These are phyloP conservation scores for Paguma larvata DNA, from an alignment of 2,797 vertebrate species.

Conservation along the genomic window DNA sequence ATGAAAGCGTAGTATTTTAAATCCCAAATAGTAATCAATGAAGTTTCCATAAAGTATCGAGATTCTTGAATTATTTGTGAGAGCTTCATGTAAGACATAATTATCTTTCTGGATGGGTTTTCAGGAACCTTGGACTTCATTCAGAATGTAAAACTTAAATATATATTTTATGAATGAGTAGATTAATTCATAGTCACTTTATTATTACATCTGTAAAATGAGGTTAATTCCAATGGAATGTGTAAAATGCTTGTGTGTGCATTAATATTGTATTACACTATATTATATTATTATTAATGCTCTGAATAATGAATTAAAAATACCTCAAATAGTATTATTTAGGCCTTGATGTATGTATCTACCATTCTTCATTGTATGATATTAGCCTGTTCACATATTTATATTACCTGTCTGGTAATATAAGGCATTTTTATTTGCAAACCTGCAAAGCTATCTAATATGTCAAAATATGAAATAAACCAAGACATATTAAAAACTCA, in stretches of 20 bases:
- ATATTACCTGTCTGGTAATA: neutral
- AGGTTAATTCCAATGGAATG: neutral
- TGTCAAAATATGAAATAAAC: slow-evolving; percentile 52
- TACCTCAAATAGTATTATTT: neutral
- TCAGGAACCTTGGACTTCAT: neutral
- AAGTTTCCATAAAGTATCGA: neutral
- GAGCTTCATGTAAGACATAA: neutral
- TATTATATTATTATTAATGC: neutral
- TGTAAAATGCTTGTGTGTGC: neutral
- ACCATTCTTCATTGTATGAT: neutral
- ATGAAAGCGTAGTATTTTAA: neutral
- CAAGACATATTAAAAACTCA: neutral
- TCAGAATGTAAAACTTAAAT: neutral
- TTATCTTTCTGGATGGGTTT: neutral
- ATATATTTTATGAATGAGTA: neutral
- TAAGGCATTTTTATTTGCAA: slow-evolving; percentile 1
- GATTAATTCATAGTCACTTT: neutral
- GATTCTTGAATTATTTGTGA: neutral
- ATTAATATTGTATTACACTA: too few species aligned
- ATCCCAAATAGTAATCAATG: neutral
- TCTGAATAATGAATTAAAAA: neutral
- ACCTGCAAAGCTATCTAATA: neutral
- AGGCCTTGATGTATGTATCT: neutral
- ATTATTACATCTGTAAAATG: neutral
- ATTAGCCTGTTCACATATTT: neutral